Evolutionary conservation across 2,797 vertebrate genomes (phyloP).

Genomic region (Gouania willdenowi): DNA sequence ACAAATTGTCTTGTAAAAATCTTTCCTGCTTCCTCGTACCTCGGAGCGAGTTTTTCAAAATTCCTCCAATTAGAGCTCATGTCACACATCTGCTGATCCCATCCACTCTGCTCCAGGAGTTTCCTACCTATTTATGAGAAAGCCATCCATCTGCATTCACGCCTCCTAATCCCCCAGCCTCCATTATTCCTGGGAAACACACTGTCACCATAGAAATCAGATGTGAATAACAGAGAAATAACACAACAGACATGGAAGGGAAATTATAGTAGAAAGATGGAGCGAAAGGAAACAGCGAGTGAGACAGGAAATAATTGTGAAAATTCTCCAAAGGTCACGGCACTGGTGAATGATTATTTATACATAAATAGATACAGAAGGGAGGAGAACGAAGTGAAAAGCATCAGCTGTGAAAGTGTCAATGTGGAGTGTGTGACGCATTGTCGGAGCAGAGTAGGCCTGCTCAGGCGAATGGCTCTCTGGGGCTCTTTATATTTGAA

Average conservation of each 20-base stretch:
- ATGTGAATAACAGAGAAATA: slow-evolving; percentile 75
- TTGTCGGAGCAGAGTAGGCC: slow-evolving; percentile 62
- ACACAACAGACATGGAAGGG: slow-evolving; percentile 58
- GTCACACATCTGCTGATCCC: slow-evolving; percentile 77
- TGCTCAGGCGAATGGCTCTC: slow-evolving; percentile 69
- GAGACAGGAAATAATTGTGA: slow-evolving; percentile 65
- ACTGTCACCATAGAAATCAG: slow-evolving; percentile 80
- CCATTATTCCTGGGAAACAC: slow-evolving; percentile 75
- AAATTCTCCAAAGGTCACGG: slow-evolving; percentile 67
- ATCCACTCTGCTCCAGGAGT: slow-evolving; percentile 71
- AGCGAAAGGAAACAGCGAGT: slow-evolving; percentile 35
- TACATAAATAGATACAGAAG: slow-evolving; percentile 1
- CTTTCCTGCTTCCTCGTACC: slow-evolving; percentile 22
- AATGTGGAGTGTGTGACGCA: slow-evolving; percentile 76
- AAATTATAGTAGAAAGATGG: slow-evolving; percentile 1
- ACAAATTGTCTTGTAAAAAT: slow-evolving; percentile 18
- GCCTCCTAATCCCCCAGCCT: slow-evolving; percentile 75
- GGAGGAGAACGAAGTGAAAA: slow-evolving; percentile 40
- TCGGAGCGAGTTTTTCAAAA: slow-evolving; percentile 54
- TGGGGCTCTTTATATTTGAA: slow-evolving; percentile 78
- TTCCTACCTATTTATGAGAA: slow-evolving; percentile 81
- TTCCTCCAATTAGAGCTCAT: slow-evolving; percentile 64
- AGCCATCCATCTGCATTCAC: slow-evolving; percentile 74
- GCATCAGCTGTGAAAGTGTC: slow-evolving; percentile 67
- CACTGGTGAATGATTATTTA: slow-evolving; percentile 16